Conservation (phyloP, 2,888 invertebrate species). For the Calephelis perditalis region DNA sequence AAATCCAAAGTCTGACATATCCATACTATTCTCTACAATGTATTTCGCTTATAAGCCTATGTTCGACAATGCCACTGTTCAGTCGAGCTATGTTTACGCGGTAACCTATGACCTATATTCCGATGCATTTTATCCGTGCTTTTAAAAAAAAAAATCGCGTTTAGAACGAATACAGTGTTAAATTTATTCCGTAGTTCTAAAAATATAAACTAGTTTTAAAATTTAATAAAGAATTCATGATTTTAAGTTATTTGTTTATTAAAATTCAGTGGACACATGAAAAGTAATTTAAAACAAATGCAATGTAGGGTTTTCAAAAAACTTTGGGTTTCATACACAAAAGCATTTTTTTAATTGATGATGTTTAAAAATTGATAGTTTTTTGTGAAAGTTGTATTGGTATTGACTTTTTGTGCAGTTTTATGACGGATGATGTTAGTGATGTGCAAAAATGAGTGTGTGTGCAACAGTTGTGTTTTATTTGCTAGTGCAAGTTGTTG, state of each 20-base stretch:
- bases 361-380: not conserved
- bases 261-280: not conserved
- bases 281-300: not conserved
- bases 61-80: slow-evolving; percentile 63
- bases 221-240: no score
- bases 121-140: slow-evolving; percentile 16
- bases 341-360: no score
- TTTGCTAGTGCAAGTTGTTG: slow-evolving; percentile 45
- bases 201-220: no score
- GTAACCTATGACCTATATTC: slow-evolving; percentile 58
- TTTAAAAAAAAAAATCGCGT: slow-evolving; percentile 8
- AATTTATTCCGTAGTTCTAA: no score
- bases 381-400: slow-evolving; percentile 3
- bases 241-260: no score
- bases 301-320: not conserved
- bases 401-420: slow-evolving; percentile 15
- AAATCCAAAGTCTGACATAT: slow-evolving; percentile 30
- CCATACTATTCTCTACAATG: slow-evolving; percentile 45
- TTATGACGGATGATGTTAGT: slow-evolving; percentile 28
- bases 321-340: not conserved
- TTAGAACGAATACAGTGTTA: not conserved
- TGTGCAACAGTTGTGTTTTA: slow-evolving; percentile 45
- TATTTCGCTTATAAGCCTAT: slow-evolving; percentile 71
- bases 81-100: slow-evolving; percentile 58
- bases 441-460: slow-evolving; percentile 58